Evolutionary conservation across 2,888 invertebrate species (phyloP).

Genomic region (Acrobasis consociella): DNA sequence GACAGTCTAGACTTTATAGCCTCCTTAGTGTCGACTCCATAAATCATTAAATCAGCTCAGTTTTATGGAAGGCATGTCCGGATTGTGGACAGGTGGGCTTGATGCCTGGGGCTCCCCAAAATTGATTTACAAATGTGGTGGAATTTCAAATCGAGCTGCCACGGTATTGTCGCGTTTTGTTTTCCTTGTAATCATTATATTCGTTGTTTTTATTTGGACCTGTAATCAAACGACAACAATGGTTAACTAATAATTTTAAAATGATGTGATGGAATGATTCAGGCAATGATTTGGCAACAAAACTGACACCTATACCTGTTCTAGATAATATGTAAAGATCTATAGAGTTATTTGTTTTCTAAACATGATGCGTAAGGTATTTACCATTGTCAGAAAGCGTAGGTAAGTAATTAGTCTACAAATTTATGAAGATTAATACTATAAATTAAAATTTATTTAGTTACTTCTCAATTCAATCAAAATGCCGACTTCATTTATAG

Average conservation of each 20-base stretch:
- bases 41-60: conserved; percentile 34
- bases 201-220: neutral
- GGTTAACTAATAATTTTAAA: neutral
- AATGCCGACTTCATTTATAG: too few relatives aligned
- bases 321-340: too few relatives aligned
- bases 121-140: conserved; percentile 45
- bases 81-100: conserved; percentile 69
- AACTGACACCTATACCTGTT: too few relatives aligned
- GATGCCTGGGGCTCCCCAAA: conserved; percentile 44
- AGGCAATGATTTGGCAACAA: too few relatives aligned
- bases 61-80: conserved; percentile 56
- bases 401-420: too few relatives aligned
- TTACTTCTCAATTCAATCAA: too few relatives aligned
- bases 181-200: conserved; percentile 2
- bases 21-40: neutral
- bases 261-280: too few relatives aligned
- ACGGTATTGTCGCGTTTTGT: neutral
- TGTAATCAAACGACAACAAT: neutral
- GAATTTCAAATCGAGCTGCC: conserved; percentile 38
- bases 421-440: too few relatives aligned
- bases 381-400: too few relatives aligned
- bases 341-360: neutral
- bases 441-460: too few relatives aligned
- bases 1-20: too few relatives aligned
- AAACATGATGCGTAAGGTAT: too few relatives aligned